A percentile compares a stretch with the other conserved stretches of the same genome.
Evolutionary conservation across 2,888 invertebrate species (phyloP).

Genomic region (Elysia crispata): DNA sequence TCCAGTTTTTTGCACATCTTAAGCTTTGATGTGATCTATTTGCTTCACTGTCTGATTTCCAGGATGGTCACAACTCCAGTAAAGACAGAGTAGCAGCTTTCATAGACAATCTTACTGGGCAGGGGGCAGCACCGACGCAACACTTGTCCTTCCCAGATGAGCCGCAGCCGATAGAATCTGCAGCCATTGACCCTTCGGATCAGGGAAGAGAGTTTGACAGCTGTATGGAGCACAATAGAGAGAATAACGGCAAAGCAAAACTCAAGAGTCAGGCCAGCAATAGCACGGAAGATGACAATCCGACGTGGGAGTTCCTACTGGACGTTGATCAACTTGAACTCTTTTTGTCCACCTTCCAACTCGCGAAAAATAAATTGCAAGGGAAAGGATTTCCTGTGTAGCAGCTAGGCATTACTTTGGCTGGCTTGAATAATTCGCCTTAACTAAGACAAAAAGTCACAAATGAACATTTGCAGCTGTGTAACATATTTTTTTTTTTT

Average conservation of each 20-base stretch:
- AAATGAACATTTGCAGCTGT: no score
- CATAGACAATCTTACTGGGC: constrained; percentile 57
- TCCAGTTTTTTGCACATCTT: no score
- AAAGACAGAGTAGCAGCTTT: constrained; percentile 71
- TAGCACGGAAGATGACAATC: constrained; percentile 34
- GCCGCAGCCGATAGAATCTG: not conserved
- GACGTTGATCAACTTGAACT: constrained; percentile 59
- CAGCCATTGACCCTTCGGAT: not conserved
- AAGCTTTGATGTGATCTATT: no score
- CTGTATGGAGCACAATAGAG: not conserved
- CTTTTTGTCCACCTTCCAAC: constrained; percentile 65
- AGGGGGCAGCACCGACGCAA: constrained; percentile 51
- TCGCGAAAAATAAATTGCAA: constrained; percentile 62
- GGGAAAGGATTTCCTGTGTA: constrained; percentile 64
- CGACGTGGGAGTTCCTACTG: constrained; percentile 67
- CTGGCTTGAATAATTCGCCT: not conserved
- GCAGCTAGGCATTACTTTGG: not conserved
- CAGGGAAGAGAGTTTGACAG: not conserved
- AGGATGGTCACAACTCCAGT: constrained; percentile 58
- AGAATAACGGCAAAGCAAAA: constrained; percentile 32
- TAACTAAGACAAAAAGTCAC: no score
- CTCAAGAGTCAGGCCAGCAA: constrained; percentile 38
- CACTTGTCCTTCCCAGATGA: not conserved
- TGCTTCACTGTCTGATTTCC: no score
- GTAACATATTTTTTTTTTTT: no score